Conservation (phyloP, 2,888 invertebrate species). For the Anorthoa munda region DNA sequence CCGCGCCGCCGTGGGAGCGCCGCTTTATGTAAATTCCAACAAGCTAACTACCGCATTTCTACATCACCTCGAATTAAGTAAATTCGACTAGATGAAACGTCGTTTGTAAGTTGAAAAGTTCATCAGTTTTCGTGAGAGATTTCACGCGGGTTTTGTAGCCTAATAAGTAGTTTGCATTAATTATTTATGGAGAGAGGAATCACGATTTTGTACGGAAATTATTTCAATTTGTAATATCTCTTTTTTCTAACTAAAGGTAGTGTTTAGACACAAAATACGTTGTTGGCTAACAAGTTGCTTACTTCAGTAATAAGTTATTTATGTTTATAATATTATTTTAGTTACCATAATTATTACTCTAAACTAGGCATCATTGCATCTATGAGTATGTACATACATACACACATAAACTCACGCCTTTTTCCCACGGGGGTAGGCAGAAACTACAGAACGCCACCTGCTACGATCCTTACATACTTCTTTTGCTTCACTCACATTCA, state of each 20-base stretch:
- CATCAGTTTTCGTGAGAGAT: slow-evolving; percentile 45
- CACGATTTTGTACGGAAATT: slow-evolving; percentile 11
- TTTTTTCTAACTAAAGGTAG: neutral
- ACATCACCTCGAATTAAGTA: slow-evolving; percentile 69
- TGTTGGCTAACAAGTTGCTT: too few species aligned
- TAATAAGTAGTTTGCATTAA: slow-evolving; percentile 19
- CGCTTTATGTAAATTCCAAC: slow-evolving; percentile 82
- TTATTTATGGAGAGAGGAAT: slow-evolving; percentile 8
- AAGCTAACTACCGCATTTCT: slow-evolving; percentile 84
- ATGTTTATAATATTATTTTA: neutral
- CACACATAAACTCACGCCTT: too few species aligned
- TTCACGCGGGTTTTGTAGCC: slow-evolving; percentile 32
- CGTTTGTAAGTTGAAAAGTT: slow-evolving; percentile 49
- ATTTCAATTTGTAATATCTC: neutral
- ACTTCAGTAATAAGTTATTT: too few species aligned
- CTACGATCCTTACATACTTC: too few species aligned
- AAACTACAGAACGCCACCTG: too few species aligned
- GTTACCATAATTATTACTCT: neutral
- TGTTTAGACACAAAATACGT: too few species aligned
- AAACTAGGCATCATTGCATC: neutral
- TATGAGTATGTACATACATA: neutral
- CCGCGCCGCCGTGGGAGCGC: slow-evolving; percentile 85
- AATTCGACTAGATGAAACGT: slow-evolving; percentile 66
- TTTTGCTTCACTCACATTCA: too few species aligned
- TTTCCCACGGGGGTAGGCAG: too few species aligned